These are phyloP conservation scores for Neosilurus hyrtlii DNA, from an alignment of 2,797 vertebrate genomes.

Conservation along the genomic window DNA sequence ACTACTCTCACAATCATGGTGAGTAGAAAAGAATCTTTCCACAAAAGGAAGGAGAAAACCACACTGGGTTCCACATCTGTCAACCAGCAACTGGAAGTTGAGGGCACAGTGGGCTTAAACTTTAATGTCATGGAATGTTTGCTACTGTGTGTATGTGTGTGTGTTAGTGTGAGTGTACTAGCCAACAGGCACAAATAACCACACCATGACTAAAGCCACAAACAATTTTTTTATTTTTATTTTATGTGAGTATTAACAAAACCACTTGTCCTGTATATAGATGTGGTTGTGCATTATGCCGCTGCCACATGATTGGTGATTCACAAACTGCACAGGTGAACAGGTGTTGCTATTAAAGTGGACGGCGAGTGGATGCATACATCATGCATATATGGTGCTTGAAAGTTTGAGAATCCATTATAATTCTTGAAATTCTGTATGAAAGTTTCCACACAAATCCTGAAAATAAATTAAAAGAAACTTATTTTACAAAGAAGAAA, in stretches of 20 bases:
- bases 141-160: not conserved
- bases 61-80: not conserved
- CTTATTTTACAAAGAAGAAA: too few species aligned
- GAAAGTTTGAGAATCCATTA: too few species aligned
- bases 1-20: not conserved
- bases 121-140: not conserved
- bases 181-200: not conserved
- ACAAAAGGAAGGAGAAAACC: not conserved
- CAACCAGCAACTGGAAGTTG: not conserved
- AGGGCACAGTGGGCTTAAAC: not conserved
- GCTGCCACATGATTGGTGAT: not conserved
- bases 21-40: not conserved
- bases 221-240: not conserved
- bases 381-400: not conserved
- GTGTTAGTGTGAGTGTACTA: not conserved
- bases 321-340: not conserved
- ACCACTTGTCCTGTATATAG: not conserved
- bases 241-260: not conserved
- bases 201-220: not conserved
- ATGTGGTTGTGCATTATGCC: not conserved
- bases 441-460: too few species aligned
- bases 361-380: not conserved
- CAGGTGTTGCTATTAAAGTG: not conserved
- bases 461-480: too few species aligned
- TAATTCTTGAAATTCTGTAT: too few species aligned